These are phyloP conservation scores for Latrodectus geometricus DNA, from an alignment of 1,140 invertebrate species.

Conservation along the genomic window DNA sequence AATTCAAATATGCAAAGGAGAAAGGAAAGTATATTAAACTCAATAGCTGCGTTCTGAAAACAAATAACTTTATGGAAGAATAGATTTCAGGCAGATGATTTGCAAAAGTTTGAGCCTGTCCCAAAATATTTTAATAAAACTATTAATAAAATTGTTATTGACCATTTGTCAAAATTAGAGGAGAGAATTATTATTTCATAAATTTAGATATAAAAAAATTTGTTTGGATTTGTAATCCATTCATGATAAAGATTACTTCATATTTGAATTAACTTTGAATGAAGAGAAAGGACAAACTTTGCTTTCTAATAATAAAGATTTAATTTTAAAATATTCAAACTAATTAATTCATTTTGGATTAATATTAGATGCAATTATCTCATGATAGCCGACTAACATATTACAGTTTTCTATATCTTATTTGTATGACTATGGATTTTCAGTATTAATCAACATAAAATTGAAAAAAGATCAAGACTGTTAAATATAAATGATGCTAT, in stretches of 20 bases:
- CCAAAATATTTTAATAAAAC: constrained; percentile 23
- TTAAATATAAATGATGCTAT: no score
- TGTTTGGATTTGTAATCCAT: constrained; percentile 3
- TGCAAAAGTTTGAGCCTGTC: constrained; percentile 25
- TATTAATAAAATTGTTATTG: constrained; percentile 10
- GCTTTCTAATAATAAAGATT: constrained; percentile 8
- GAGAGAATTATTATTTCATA: no score
- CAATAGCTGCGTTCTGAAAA: no score
- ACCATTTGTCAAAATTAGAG: constrained; percentile 11
- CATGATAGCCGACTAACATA: not conserved
- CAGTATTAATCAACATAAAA: constrained; percentile 15
- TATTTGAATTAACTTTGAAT: constrained; percentile 22
- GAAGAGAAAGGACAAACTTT: constrained; percentile 1
- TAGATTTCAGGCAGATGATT: constrained; percentile 10
- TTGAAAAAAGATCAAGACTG: not conserved
- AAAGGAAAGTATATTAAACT: no score
- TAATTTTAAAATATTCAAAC: no score
- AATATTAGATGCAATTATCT: not conserved
- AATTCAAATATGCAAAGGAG: constrained; percentile 35
- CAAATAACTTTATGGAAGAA: constrained; percentile 17
- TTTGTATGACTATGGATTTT: constrained; percentile 8
- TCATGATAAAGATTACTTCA: constrained; percentile 1
- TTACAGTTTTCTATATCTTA: not conserved
- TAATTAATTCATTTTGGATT: constrained; percentile 24
- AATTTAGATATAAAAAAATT: no score